Base-by-base conservation (phyloP, 2,797 vertebrate species). In the Vultur gryphus region DNA sequence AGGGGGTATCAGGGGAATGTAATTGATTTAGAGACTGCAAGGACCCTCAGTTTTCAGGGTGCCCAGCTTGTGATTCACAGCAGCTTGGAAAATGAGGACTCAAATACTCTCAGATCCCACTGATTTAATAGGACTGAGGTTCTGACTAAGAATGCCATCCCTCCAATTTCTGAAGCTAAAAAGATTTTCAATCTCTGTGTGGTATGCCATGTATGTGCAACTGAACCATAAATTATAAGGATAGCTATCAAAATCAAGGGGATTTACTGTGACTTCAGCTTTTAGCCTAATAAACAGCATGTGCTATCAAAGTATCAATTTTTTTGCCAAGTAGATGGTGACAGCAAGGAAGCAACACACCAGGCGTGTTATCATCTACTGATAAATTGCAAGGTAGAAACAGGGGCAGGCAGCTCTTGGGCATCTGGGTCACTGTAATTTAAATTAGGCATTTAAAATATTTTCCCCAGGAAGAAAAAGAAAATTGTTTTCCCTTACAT, bases 231-330 rank as follows among this genome's bases (percentile, higher is more conserved):
- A 57, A 65, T 78, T 73, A 26, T 15, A 81, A 65, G 20, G 21
- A 33, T 28, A 84, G 75, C 37, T 73, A 61, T 16, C 21, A 78
- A 75, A 61, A 54, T 65, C 51, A 57, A 29, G 12, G 20, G 16
- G 19, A 51, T 78, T 70, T 90, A 43, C 28, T 65, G 8, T 55
- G 31, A 82, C 43, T 82, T 93, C 88, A 95, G 91, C 95, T 97
- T 98, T 97, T 96, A 97, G 79, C 93, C 96, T 98, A 98, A 98
- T 98, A 98, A 98, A 97, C 96, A 97, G 95, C 97, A 89, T 96
- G 91, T 96, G 76, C 88, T 97, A 96, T 98, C 97, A 93, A 89
- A 94, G 92, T 92, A 93, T 98, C 97, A 97, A 93, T 98, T 98
- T 98, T 97, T 92, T 96, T 95, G 91, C 97, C 95, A 96, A 97